Base-by-base conservation (phyloP, 2,888 invertebrate genomes). In the Gymnocheta viridis region DNA sequence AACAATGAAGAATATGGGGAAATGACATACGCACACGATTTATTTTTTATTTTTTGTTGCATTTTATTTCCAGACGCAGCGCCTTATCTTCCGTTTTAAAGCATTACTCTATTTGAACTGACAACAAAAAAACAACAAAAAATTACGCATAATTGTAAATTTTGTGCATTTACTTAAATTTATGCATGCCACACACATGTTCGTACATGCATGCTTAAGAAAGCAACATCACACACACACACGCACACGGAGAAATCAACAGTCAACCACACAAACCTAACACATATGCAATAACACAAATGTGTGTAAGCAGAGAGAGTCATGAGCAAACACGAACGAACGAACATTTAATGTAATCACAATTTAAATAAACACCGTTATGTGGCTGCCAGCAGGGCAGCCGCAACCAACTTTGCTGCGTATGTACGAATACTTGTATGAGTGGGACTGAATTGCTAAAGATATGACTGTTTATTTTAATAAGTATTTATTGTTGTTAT, bases 181-280 rank as follows among this genome's bases (percentile, higher is more conserved):
- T 78, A 78, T 78, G 78, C 70, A 41, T 70, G 62, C 14, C 69
- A 70, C 69, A 78, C 60, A 78, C 41, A 67, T 78, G 77, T 49
- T 38, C 32, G 6, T 22, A 78, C 58, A 69, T 54, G 64, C 60
- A 56, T 24, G 19, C 12, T 66, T n/a, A 19, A 76, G 66, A 29
- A 19, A 74, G 56, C 32, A 54, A 44, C 27, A 54, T 66, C 41
- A 24, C n/a, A 24, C 19, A 4, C 1, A 67, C 12, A 35, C 3
- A 19, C 14, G 44, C n/a, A n/a, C n/a, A n/a, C n/a, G 4, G 19
- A 47, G 32, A 54, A 49, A 12, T 22, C 4, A 54, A 54, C 38
- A 69, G 49, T 35, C 17, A 9, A 35, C 27, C n/a, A 12, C 44
- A 47, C 17, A n/a, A 19, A 32, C 27, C 38, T 12, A 17, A 17